A percentile compares a stretch with the other conserved stretches of the same genome.
Conservation (phyloP, 2,888 invertebrate genomes). For the Drosophila hamatofila region DNA sequence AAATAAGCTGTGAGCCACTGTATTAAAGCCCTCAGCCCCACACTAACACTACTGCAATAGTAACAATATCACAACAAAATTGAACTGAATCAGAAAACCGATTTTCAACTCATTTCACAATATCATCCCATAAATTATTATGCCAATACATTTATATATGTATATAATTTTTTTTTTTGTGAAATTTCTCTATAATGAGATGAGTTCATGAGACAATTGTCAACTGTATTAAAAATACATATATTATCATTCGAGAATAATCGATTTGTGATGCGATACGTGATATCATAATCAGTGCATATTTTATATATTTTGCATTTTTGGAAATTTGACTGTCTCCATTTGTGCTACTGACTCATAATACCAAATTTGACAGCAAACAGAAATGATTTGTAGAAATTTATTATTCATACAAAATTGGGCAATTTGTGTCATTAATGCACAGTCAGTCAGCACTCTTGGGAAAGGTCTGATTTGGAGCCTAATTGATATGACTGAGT, state of each 20-base stretch:
- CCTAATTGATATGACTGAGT: background rate
- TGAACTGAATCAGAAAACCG: no score
- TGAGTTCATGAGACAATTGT: background rate
- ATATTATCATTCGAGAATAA: background rate
- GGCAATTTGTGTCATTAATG: constrained; percentile 16
- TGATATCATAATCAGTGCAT: constrained; percentile 7
- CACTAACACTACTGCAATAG: no score
- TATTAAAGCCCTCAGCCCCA: no score
- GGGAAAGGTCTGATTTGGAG: background rate
- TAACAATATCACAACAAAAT: no score
- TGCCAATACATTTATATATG: no score
- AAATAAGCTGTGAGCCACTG: no score
- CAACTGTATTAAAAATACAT: background rate
- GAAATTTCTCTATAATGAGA: background rate
- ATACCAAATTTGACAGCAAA: constrained; percentile 19
- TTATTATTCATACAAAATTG: constrained; percentile 21
- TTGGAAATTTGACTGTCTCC: constrained; percentile 1
- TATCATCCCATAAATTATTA: no score
- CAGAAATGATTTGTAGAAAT: constrained; percentile 3
- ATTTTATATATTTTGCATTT: background rate
- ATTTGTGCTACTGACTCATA: constrained; percentile 18
- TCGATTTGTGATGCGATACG: background rate
- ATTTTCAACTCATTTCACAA: no score
- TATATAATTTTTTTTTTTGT: no score
- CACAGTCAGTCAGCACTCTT: no score